A percentile compares a stretch with the other conserved stretches of the same genome.
These are phyloP conservation scores for Denticeps clupeoides DNA, from an alignment of 2,797 vertebrate genomes.

Conservation along the genomic window DNA sequence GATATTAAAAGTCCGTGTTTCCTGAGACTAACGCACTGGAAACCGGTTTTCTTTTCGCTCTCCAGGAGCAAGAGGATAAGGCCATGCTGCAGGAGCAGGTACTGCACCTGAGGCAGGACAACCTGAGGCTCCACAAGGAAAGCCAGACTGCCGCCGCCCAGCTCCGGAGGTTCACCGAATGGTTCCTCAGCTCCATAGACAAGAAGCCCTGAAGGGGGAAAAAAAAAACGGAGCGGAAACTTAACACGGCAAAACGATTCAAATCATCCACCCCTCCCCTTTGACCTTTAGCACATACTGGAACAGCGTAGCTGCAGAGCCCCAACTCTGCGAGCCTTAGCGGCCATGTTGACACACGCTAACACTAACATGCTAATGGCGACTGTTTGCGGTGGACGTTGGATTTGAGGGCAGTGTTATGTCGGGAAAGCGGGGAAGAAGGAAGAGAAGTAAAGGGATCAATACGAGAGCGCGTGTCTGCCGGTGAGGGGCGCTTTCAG, in stretches of 20 bases:
- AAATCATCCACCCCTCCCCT: too few relatives aligned
- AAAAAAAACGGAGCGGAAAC: background rate
- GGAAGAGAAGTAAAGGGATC: too few relatives aligned
- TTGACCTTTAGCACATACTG: too few relatives aligned
- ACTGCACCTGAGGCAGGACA: slow-evolving; percentile 69
- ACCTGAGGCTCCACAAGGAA: slow-evolving; percentile 73
- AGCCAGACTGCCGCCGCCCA: slow-evolving; percentile 72
- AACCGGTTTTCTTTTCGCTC: too few relatives aligned
- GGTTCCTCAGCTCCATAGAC: slow-evolving; percentile 72
- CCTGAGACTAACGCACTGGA: too few relatives aligned
- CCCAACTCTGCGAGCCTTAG: too few relatives aligned
- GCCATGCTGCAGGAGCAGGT: slow-evolving; percentile 72
- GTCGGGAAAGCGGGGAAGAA: slow-evolving; percentile 11
- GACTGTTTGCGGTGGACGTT: slow-evolving; percentile 12
- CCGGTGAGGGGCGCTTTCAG: too few relatives aligned
- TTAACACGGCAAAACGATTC: slow-evolving; percentile 5
- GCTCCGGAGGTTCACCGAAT: slow-evolving; percentile 71
- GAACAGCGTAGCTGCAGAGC: too few relatives aligned
- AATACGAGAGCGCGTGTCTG: too few relatives aligned
- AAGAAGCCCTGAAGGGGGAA: slow-evolving; percentile 52
- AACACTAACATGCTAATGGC: slow-evolving; percentile 14
- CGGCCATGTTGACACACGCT: too few relatives aligned
- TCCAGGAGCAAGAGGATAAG: slow-evolving; percentile 77
- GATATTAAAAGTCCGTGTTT: too few relatives aligned
- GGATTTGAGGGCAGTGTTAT: background rate